Base-by-base conservation (phyloP, 2,113 vertebrate species). In the Rafetus swinhoei region DNA sequence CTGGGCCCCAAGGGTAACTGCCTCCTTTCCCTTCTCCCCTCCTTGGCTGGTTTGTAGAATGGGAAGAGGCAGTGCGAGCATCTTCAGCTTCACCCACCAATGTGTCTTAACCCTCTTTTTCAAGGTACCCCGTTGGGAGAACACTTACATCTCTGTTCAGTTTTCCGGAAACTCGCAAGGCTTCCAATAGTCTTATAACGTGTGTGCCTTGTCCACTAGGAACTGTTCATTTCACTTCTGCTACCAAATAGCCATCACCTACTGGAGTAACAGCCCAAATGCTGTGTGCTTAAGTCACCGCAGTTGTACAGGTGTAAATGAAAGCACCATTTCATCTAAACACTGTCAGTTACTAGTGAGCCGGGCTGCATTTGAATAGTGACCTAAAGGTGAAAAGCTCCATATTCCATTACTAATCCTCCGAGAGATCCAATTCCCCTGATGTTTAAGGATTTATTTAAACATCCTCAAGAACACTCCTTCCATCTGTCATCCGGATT, bases 401-500 rank as follows among this genome's bases (percentile, higher is more conserved):
- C 79, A 32, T 52, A 29, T 92, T 81, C 65, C 27, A 39, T 79
- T 92, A 52, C 14, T 92, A 85, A 95, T 94, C 89, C 92, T 93
- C 55, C 72, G 15, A 87, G 79, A 84, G 45, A 22, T 85, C 21
- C 60, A 32, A 4, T 80, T 97, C 92, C 81, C 22, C 54, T 86
- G 86, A 0, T 94, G 62, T 29, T 90, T 9, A n/a, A 2, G 3
- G 27, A 69, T 92, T 97, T 95, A 90, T 90, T 86, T 82, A 81
- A 93, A 94, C 5, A 7, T 86, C 59, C 65, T 84, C 25, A 91
- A 93, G 87, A 96, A 81, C 81, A 56, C 7, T 92, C 50, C 7
- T 95, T 52, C 87, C 86, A 15, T 81, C 92, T 86, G 18, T 76
- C 94, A 65, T 82, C 85, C 91, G 55, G 90, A 84, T 93, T 93